phyloP scores from a whole-genome alignment of 1,140 invertebrate genomes.

The Dendrolimus kikuchii region DNA sequence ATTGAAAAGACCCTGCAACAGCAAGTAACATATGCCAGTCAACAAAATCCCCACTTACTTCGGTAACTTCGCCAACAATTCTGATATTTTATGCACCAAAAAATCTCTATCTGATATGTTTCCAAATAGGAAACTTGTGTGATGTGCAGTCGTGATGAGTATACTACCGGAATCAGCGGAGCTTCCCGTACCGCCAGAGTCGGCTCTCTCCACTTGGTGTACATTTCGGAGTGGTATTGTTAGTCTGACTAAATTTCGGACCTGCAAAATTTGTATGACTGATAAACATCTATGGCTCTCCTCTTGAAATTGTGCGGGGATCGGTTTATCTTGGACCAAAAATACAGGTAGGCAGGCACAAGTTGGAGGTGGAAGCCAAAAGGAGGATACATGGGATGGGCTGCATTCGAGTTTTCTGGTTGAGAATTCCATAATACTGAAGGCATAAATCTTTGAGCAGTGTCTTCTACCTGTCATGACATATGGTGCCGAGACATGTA shows the following conservation, averaged over 20 bases:
- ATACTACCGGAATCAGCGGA: conserved; percentile 86
- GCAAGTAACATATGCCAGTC: conserved; percentile 2
- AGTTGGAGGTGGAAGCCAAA: too few relatives aligned
- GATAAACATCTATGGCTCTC: not conserved
- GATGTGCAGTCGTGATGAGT: conserved; percentile 86
- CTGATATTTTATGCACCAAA: conserved; percentile 91
- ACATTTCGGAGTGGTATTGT: conserved; percentile 87
- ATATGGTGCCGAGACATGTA: too few relatives aligned
- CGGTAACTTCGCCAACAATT: conserved; percentile 81
- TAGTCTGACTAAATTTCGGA: conserved; percentile 86
- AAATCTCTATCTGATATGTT: conserved; percentile 92
- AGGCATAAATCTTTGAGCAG: too few relatives aligned
- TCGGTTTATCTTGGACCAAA: too few relatives aligned
- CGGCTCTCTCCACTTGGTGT: conserved; percentile 61
- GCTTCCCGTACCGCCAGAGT: conserved; percentile 42
- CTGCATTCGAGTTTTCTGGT: too few relatives aligned
- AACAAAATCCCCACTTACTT: conserved; percentile 41
- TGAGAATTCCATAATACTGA: too few relatives aligned
- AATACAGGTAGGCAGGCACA: too few relatives aligned
- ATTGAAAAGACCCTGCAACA: too few relatives aligned
- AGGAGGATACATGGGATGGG: too few relatives aligned
- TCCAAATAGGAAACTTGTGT: conserved; percentile 91
- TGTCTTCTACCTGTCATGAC: too few relatives aligned
- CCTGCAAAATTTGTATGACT: conserved; percentile 70
- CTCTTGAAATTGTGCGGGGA: not conserved